phyloP scores from a whole-genome alignment of 1,140 invertebrate species.

The Oreohelix idahoensis region DNA sequence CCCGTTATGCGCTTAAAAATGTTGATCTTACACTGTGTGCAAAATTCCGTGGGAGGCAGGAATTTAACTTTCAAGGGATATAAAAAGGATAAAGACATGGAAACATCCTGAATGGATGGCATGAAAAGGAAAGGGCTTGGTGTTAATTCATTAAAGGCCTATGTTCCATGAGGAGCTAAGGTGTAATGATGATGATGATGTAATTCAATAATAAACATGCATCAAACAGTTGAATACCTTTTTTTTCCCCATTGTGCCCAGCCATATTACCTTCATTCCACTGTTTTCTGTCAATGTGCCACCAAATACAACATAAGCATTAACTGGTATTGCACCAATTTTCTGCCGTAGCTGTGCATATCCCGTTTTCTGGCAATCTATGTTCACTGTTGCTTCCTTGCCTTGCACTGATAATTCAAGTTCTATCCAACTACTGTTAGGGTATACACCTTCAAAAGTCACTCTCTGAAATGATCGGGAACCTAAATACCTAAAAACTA shows the following conservation, averaged over 20 bases:
- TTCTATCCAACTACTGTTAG: conserved; percentile 41
- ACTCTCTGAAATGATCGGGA: conserved; percentile 53
- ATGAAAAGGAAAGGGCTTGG: no score
- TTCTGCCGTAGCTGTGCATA: conserved; percentile 26
- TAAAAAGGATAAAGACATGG: no score
- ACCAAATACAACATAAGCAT: conserved; percentile 37
- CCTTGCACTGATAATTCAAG: conserved; percentile 37
- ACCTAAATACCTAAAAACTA: conserved; percentile 56
- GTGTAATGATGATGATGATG: no score
- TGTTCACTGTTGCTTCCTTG: conserved; percentile 23
- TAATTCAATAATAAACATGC: no score
- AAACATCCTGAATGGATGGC: no score
- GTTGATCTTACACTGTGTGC: no score
- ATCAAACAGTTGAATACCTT: background rate
- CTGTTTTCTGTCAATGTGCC: conserved; percentile 27
- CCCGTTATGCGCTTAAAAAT: no score
- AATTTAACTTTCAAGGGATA: no score
- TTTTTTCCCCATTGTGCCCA: background rate
- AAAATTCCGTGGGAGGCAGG: no score
- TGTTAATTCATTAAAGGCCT: no score
- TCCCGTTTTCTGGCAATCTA: conserved; percentile 38
- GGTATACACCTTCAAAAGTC: conserved; percentile 38
- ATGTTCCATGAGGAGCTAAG: no score
- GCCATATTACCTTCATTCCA: conserved; percentile 47
- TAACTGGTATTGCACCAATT: conserved; percentile 21